Percentiles rank a stretch among this genome's conserved stretches.
These are phyloP conservation scores for Callinectes sapidus DNA, from an alignment of 2,888 invertebrate species.

Conservation along the genomic window DNA sequence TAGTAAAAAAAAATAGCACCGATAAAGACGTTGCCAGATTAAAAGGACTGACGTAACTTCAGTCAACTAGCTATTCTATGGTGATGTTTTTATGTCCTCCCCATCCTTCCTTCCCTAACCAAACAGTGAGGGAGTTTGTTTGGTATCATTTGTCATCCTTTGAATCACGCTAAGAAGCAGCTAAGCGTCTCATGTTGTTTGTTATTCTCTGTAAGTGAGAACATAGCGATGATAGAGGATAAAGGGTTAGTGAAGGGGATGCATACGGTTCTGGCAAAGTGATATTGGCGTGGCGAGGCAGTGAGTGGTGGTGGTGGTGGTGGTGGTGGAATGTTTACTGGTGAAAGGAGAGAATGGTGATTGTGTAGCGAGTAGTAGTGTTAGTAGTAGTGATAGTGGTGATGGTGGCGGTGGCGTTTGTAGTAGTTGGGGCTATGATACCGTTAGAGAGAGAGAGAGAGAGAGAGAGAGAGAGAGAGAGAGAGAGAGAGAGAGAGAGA, in stretches of 20 bases:
- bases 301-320: not conserved
- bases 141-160: not conserved
- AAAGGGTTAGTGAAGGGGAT: not conserved
- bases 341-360: not conserved
- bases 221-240: not conserved
- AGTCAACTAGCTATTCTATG: too few relatives aligned
- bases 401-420: too few relatives aligned
- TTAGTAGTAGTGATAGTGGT: not conserved
- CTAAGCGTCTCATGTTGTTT: not conserved
- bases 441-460: not conserved
- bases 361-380: not conserved
- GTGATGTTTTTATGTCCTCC: too few relatives aligned
- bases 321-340: not conserved
- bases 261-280: not conserved
- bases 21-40: too few relatives aligned
- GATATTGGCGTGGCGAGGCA: not conserved
- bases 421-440: not conserved
- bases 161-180: not conserved
- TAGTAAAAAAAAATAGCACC: too few relatives aligned
- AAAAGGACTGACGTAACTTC: too few relatives aligned
- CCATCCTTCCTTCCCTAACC: too few relatives aligned
- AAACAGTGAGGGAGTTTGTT: not conserved
- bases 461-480: constrained; percentile 1
- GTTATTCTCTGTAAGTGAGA: not conserved
- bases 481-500: constrained; percentile 1